Evolutionary conservation across 2,888 invertebrate species (phyloP).

Genomic region (Thelaira solivaga): DNA sequence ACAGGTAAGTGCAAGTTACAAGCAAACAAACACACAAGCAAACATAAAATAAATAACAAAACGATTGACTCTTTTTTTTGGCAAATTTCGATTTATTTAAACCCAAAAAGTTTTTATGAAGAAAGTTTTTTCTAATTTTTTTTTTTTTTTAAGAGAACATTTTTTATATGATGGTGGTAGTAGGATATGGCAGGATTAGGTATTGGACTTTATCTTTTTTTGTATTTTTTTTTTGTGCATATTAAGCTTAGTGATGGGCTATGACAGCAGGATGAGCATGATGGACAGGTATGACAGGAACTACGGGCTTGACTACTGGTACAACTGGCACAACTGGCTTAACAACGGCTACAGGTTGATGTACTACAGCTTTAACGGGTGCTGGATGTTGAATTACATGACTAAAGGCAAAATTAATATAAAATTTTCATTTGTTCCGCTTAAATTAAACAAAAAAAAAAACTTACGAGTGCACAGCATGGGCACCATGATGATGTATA

Average conservation of each 20-base stretch:
- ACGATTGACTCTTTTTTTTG: slow-evolving; percentile 1
- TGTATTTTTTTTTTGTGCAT: not conserved
- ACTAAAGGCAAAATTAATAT: slow-evolving; percentile 57
- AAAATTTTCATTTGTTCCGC: not conserved
- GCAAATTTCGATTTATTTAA: slow-evolving; percentile 51
- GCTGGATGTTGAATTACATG: slow-evolving; percentile 76
- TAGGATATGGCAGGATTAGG: slow-evolving; percentile 23
- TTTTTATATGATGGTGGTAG: slow-evolving; percentile 63
- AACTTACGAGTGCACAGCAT: slow-evolving; percentile 73
- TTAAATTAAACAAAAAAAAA: not conserved
- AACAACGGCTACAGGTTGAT: slow-evolving; percentile 65
- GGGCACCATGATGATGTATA: slow-evolving; percentile 71
- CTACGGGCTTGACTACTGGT: slow-evolving; percentile 67
- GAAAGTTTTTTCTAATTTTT: slow-evolving; percentile 18
- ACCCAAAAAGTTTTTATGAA: slow-evolving; percentile 27
- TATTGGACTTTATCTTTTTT: not conserved
- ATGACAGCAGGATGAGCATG: slow-evolving; percentile 73
- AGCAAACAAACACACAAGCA: too few relatives aligned
- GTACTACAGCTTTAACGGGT: slow-evolving; percentile 72
- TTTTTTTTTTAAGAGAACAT: slow-evolving; percentile 61
- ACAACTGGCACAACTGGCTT: slow-evolving; percentile 69
- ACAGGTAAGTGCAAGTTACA: slow-evolving; percentile 85
- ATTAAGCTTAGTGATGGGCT: slow-evolving; percentile 69
- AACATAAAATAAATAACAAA: too few relatives aligned
- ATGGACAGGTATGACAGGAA: slow-evolving; percentile 73